A percentile compares a stretch with the other conserved stretches of the same genome.
Conservation (phyloP, 2,888 invertebrate genomes). For the Salpingus planirostris region DNA sequence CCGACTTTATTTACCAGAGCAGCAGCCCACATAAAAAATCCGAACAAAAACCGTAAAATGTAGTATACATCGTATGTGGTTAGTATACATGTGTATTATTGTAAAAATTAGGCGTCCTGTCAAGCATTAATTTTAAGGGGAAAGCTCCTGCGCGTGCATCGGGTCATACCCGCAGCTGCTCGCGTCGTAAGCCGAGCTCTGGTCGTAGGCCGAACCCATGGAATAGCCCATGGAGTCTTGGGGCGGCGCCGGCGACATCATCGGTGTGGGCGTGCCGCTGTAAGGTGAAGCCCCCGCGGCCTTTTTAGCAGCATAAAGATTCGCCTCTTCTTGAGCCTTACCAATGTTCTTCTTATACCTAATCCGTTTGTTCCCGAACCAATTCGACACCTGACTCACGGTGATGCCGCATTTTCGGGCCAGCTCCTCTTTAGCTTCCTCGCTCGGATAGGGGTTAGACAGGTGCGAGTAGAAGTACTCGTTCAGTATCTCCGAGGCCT, state of each 20-base stretch:
- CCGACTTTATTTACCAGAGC: too few species aligned
- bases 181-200: slow-evolving; percentile 79
- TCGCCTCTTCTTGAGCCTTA: slow-evolving; percentile 98
- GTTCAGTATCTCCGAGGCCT: slow-evolving; percentile 97
- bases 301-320: slow-evolving; percentile 97
- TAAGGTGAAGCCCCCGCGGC: slow-evolving; percentile 72
- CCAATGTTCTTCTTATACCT: slow-evolving; percentile 99
- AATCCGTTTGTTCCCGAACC: slow-evolving; percentile 99
- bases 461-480: slow-evolving; percentile 99
- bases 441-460: slow-evolving; percentile 98
- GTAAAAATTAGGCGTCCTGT: not conserved
- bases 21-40: too few species aligned
- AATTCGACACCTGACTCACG: slow-evolving; percentile 90
- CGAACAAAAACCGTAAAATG: too few species aligned
- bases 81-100: slow-evolving; percentile 11
- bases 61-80: slow-evolving; percentile 4
- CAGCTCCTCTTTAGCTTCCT: slow-evolving; percentile 99
- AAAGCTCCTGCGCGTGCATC: slow-evolving; percentile 76
- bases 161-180: slow-evolving; percentile 88
- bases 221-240: slow-evolving; percentile 92
- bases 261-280: slow-evolving; percentile 84
- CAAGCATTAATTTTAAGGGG: slow-evolving; percentile 48
- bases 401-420: slow-evolving; percentile 99
- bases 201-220: slow-evolving; percentile 87
- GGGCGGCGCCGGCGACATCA: slow-evolving; percentile 90